These are phyloP conservation scores for Octodon degus DNA, from an alignment of 2,113 vertebrate species.

Conservation along the genomic window DNA sequence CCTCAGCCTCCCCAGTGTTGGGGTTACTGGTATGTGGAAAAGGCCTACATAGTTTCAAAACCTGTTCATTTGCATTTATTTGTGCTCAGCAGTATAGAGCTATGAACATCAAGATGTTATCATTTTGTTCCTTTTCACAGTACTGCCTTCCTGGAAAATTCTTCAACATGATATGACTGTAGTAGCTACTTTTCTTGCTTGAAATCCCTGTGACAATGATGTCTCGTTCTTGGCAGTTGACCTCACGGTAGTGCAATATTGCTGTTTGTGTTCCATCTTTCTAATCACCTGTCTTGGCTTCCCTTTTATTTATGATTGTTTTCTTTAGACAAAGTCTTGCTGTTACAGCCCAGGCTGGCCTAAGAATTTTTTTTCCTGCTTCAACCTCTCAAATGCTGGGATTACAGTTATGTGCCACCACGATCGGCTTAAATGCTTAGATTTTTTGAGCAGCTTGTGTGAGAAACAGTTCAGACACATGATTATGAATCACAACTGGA, in stretches of 20 bases:
- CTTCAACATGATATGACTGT: neutral
- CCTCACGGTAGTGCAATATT: neutral
- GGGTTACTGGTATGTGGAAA: neutral
- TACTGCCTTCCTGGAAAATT: neutral
- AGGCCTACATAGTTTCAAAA: neutral
- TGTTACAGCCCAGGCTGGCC: neutral
- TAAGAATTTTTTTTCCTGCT: neutral
- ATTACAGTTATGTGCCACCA: neutral
- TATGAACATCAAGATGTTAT: neutral
- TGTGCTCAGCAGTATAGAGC: constrained; percentile 4
- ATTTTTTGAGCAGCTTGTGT: constrained; percentile 35
- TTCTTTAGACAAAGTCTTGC: neutral
- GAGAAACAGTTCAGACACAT: neutral
- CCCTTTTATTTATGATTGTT: neutral
- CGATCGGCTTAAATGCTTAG: neutral
- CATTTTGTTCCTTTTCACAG: neutral
- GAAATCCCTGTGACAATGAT: neutral
- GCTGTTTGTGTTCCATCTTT: neutral
- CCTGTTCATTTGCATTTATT: constrained; percentile 25
- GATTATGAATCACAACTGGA: neutral
- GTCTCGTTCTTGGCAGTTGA: neutral
- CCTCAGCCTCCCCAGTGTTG: neutral
- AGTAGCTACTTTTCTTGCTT: neutral
- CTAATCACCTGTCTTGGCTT: too few species aligned
- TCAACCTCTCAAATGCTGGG: neutral